Percentiles rank a stretch among this genome's conserved stretches.
phyloP scores from a whole-genome alignment of 2,888 invertebrate species.

The Linnaemya tessellans region DNA sequence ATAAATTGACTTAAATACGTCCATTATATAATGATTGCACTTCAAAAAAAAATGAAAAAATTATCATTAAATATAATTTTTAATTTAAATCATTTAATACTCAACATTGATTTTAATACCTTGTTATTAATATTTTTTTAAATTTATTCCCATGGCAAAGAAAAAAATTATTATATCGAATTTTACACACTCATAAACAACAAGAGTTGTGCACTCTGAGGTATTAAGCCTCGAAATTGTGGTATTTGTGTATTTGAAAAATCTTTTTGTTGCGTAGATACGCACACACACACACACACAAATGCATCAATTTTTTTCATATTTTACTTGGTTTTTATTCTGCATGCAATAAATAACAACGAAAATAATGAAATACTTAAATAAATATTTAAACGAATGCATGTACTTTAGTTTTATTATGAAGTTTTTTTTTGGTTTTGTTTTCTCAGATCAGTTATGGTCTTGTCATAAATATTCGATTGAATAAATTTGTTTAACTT shows the following conservation, averaged over 20 bases:
- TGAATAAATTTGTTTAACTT: conserved; percentile 6
- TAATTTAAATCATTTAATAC: conserved; percentile 40
- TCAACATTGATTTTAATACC: conserved; percentile 39
- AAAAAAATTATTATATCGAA: not conserved
- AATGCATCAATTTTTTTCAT: not conserved
- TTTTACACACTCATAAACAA: not conserved
- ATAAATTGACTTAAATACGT: conserved; percentile 19
- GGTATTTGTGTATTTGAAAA: conserved; percentile 29
- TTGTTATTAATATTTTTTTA: conserved; percentile 21
- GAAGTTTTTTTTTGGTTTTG: not conserved
- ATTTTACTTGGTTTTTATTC: not conserved
- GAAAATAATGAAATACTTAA: conserved; percentile 18
- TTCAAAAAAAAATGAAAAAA: conserved; percentile 16
- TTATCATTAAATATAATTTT: conserved; percentile 7
- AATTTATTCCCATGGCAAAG: conserved; percentile 12
- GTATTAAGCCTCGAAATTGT: conserved; percentile 44
- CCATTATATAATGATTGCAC: not conserved
- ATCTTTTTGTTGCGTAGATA: conserved; percentile 19
- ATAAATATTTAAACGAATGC: conserved; percentile 33
- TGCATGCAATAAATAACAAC: conserved; percentile 1
- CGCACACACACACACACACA: not conserved
- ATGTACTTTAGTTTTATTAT: conserved; percentile 16
- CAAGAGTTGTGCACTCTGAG: conserved; percentile 24
- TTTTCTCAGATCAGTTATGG: conserved; percentile 15
- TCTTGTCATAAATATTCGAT: conserved; percentile 28